Evolutionary conservation across 2,797 vertebrate genomes (phyloP).

Genomic region (Chelmon rostratus): DNA sequence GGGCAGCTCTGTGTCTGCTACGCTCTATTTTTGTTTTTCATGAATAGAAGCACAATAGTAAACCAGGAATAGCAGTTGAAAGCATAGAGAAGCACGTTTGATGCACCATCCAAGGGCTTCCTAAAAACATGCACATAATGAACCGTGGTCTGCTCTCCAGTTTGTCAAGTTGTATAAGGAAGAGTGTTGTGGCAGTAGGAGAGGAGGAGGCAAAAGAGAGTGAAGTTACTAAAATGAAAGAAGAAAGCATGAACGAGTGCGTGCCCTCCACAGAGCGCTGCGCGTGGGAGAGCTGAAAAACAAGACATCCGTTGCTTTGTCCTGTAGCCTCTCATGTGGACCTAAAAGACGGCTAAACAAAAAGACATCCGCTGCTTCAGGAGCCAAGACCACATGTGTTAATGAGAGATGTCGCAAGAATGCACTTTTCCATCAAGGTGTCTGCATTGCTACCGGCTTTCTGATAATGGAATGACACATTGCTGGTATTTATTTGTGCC

Average conservation of each 20-base stretch:
- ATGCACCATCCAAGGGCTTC: constrained; percentile 41
- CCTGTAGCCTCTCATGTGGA: neutral
- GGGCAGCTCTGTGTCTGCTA: constrained; percentile 35
- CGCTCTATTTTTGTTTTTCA: constrained; percentile 42
- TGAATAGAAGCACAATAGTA: constrained; percentile 38
- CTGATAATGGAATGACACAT: constrained; percentile 14
- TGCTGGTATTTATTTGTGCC: constrained; percentile 23
- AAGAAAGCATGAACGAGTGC: constrained; percentile 33
- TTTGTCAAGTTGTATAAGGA: constrained; percentile 28
- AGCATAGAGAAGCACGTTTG: constrained; percentile 35
- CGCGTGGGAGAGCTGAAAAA: constrained; percentile 37
- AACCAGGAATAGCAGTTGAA: constrained; percentile 62
- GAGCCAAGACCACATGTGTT: constrained; percentile 9
- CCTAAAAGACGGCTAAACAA: constrained; percentile 10
- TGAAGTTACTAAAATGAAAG: constrained; percentile 19
- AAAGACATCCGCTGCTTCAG: constrained; percentile 15
- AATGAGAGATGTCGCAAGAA: constrained; percentile 21
- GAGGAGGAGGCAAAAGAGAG: neutral
- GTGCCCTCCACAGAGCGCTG: constrained; percentile 11
- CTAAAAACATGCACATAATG: constrained; percentile 44
- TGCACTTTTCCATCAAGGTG: constrained; percentile 13
- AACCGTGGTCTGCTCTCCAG: constrained; percentile 13
- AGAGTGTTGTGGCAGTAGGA: neutral
- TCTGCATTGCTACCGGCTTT: neutral
- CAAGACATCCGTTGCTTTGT: constrained; percentile 44